Base-by-base conservation (phyloP, 2,888 invertebrate species). In the Pherbina coryleti region DNA sequence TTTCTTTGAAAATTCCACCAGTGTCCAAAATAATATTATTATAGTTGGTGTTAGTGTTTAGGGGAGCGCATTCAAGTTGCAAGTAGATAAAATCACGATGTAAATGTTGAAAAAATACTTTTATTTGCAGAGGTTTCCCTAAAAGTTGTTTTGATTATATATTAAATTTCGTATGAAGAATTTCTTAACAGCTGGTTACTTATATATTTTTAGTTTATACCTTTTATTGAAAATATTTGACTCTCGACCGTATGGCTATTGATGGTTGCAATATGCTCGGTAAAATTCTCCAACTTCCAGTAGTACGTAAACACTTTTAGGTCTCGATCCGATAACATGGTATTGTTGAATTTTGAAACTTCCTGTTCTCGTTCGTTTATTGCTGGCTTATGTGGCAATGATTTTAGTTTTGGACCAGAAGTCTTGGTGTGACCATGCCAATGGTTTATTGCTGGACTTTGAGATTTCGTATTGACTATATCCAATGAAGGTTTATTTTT, bases 241-340 rank as follows among this genome's bases (percentile, higher is more conserved):
- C 82, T 83, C 4, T 83, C 81, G 0, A 80, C 79, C 3, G 75
- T 75, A n/a, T 31, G 31, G 17, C 82, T 83, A 2, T 83, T 81
- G 0, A 80, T 80, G 44, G 80, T 78, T 55, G 84, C 82, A 19
- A 89, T 82, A 49, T 84, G 85, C 44, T 84, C 81, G 2, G 86
- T 86, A 67, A 89, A 85, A 78, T 89, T 89, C n/a, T 90, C 89
- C 69, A 90, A 75, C 74, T 88, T 88, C 90, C 90, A 90, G 76
- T 88, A 89, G 77, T 90, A 90, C 0, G 88, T 88, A 79, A 89
- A 90, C 0, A 88, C 82, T 76, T 88, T 88, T 3, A 87, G 78
- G 72, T 89, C 84, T n/a, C 82, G 83, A 78, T 87, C 86, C n/a
- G 84, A 79, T 25, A 85, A 78, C 81, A 86, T 78, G 1, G 86